These are phyloP conservation scores for Artemia franciscana DNA, from an alignment of 1,140 invertebrate species.

Conservation along the genomic window DNA sequence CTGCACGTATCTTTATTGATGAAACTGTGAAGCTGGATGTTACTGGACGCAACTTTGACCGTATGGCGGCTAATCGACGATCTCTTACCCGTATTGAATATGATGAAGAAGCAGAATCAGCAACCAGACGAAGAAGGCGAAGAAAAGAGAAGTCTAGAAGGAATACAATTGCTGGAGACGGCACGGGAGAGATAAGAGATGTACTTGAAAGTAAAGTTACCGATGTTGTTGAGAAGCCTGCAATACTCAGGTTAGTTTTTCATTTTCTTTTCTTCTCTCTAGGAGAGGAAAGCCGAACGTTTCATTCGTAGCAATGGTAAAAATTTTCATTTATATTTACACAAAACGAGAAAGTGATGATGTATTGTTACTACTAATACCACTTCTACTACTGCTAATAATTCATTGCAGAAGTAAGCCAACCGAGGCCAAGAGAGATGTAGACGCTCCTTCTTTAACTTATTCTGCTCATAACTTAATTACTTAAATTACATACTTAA, in stretches of 20 bases:
- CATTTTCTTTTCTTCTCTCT: too few relatives aligned
- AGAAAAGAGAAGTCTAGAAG: background rate
- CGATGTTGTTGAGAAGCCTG: background rate
- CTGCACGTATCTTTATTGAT: background rate
- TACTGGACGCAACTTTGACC: background rate
- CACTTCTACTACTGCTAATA: too few relatives aligned
- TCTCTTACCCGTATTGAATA: background rate
- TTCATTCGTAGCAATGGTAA: too few relatives aligned
- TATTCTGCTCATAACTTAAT: too few relatives aligned
- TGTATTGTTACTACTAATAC: too few relatives aligned
- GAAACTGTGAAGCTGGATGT: background rate
- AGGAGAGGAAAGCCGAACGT: too few relatives aligned
- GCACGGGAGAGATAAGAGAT: background rate
- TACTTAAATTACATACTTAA: too few relatives aligned
- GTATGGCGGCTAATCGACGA: background rate
- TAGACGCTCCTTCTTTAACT: too few relatives aligned
- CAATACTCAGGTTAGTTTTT: background rate
- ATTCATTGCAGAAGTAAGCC: too few relatives aligned
- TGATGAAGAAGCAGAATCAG: background rate
- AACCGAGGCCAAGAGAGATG: too few relatives aligned
- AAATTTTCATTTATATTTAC: too few relatives aligned
- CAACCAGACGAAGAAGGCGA: background rate
- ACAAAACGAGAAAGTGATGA: too few relatives aligned
- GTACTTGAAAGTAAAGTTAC: background rate
- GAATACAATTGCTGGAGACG: background rate